phyloP scores from a whole-genome alignment of 2,888 invertebrate species.

The Iphiclides podalirius region DNA sequence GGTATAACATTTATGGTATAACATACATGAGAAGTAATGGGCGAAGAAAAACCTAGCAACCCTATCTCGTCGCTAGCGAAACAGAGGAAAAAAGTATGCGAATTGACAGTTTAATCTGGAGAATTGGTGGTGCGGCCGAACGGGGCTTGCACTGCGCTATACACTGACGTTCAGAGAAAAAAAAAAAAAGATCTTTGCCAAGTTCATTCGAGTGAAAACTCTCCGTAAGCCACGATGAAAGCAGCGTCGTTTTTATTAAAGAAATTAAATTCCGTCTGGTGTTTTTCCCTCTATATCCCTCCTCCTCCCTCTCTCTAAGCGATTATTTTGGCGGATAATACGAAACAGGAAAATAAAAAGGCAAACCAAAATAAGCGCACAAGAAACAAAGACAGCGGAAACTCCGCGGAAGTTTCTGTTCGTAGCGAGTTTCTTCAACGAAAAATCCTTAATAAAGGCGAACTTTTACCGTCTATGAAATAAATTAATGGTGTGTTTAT shows the following conservation, averaged over 20 bases:
- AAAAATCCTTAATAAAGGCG: neutral
- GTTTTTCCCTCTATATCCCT: neutral
- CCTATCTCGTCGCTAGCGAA: constrained; percentile 25
- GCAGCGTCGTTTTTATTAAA: neutral
- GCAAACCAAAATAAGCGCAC: neutral
- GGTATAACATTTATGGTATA: too few species aligned
- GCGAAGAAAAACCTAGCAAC: too few species aligned
- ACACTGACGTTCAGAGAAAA: constrained; percentile 28
- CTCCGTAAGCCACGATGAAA: constrained; percentile 30
- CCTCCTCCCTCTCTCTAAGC: neutral
- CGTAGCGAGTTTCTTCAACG: neutral
- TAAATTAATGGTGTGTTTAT: neutral
- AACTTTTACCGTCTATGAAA: neutral
- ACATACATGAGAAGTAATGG: too few species aligned
- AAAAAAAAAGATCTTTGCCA: constrained; percentile 32
- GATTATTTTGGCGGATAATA: constrained; percentile 1
- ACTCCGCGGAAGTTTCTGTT: neutral
- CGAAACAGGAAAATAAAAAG: neutral
- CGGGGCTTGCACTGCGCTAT: constrained; percentile 34
- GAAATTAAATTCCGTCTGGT: neutral
- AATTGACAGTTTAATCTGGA: constrained; percentile 73
- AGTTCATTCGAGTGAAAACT: constrained; percentile 33
- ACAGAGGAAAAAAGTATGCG: constrained; percentile 48
- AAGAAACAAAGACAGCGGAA: neutral
- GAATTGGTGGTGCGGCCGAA: constrained; percentile 50